Evolutionary conservation across 2,888 invertebrate species (phyloP).

Genomic region (Limnephilus auricula): DNA sequence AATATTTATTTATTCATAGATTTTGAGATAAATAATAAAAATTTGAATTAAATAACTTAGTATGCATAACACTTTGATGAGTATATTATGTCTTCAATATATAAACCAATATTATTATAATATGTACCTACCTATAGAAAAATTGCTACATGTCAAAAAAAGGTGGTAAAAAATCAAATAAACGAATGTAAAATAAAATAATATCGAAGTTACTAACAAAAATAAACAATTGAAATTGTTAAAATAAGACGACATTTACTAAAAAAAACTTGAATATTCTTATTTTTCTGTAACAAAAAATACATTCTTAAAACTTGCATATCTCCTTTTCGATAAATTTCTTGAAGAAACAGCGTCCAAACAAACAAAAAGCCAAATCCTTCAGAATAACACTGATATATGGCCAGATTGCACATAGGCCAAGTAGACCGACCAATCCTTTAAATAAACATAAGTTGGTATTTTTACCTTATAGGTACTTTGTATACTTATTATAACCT

Average conservation of each 20-base stretch:
- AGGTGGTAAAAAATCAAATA: too few relatives aligned
- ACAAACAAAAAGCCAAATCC: background rate
- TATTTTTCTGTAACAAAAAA: background rate
- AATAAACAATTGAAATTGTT: background rate
- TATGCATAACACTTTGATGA: too few relatives aligned
- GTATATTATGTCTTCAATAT: too few relatives aligned
- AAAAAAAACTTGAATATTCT: background rate
- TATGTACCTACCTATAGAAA: too few relatives aligned
- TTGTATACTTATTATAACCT: too few relatives aligned
- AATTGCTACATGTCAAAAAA: too few relatives aligned
- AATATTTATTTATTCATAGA: too few relatives aligned
- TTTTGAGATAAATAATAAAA: too few relatives aligned
- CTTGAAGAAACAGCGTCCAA: background rate
- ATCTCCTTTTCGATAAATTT: background rate
- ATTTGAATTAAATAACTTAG: too few relatives aligned
- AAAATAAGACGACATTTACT: background rate
- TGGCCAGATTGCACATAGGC: background rate
- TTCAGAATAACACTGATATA: background rate
- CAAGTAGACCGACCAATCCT: background rate
- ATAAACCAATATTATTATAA: too few relatives aligned
- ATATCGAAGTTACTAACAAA: too few relatives aligned
- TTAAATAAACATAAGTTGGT: background rate
- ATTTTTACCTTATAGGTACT: background rate
- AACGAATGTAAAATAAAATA: too few relatives aligned
- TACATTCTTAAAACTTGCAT: background rate